These are phyloP conservation scores for Papilio polyxenes DNA, from an alignment of 1,140 invertebrate genomes.

Conservation along the genomic window DNA sequence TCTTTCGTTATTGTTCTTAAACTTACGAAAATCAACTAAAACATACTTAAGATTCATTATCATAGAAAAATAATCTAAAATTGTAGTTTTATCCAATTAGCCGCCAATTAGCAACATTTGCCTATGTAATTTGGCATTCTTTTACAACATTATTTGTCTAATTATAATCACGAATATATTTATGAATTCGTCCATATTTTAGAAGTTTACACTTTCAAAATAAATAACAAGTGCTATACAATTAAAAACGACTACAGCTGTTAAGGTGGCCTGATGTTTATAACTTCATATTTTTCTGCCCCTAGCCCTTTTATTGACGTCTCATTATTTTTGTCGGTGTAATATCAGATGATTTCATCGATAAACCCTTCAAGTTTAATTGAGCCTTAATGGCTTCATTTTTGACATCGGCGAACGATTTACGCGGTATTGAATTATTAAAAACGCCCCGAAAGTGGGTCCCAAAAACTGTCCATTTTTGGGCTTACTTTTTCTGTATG, in stretches of 20 bases:
- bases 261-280: background rate
- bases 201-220: background rate
- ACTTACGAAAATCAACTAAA: background rate
- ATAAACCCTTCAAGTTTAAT: slow-evolving; percentile 49
- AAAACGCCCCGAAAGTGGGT: slow-evolving; percentile 44
- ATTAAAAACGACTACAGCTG: background rate
- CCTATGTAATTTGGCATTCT: background rate
- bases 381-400: slow-evolving; percentile 56
- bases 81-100: no score
- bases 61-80: background rate
- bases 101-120: no score
- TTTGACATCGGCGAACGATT: slow-evolving; percentile 48
- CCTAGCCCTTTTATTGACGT: slow-evolving; percentile 48
- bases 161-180: background rate
- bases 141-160: background rate
- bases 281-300: slow-evolving; percentile 36
- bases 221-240: background rate
- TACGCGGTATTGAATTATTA: slow-evolving; percentile 53
- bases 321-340: slow-evolving; percentile 56
- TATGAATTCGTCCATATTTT: background rate
- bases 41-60: background rate
- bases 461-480: slow-evolving; percentile 8
- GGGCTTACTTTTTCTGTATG: background rate
- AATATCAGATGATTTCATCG: slow-evolving; percentile 50
- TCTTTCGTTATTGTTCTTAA: background rate